Conservation (phyloP, 2,113 vertebrate genomes). For the Salminus brasiliensis region DNA sequence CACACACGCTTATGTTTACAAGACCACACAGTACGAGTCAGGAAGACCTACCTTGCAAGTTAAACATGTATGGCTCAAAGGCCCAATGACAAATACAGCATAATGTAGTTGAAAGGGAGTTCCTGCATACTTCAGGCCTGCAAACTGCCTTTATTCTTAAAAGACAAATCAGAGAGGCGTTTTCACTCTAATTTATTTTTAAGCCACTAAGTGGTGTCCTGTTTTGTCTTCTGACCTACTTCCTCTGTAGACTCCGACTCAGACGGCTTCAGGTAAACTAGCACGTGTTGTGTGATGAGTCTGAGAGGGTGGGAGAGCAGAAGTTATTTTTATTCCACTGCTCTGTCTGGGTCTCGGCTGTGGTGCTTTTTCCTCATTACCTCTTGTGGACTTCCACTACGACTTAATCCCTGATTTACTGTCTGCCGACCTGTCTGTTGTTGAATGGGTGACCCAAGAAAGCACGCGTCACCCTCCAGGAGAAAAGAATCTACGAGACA, state of each 20-base stretch:
- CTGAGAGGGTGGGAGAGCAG: conserved; percentile 44
- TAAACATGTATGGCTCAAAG: too few relatives aligned
- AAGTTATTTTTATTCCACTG: conserved; percentile 63
- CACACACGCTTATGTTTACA: too few relatives aligned
- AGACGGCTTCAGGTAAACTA: conserved; percentile 58
- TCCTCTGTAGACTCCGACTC: conserved; percentile 58
- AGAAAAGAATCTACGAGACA: background rate
- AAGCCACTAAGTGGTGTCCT: conserved; percentile 38
- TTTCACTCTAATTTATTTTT: too few relatives aligned
- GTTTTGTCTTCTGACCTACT: conserved; percentile 71
- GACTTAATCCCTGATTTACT: conserved; percentile 60
- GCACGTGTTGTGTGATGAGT: conserved; percentile 62
- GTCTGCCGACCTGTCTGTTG: conserved; percentile 52
- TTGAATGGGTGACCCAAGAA: conserved; percentile 28
- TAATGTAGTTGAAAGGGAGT: too few relatives aligned
- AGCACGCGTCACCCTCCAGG: background rate
- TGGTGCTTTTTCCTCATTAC: conserved; percentile 6
- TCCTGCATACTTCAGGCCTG: too few relatives aligned
- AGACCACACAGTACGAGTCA: too few relatives aligned
- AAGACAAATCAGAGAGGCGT: conserved; percentile 45
- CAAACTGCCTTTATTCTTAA: too few relatives aligned
- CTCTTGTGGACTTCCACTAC: conserved; percentile 52
- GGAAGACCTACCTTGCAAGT: too few relatives aligned
- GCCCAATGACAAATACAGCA: too few relatives aligned
- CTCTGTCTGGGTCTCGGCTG: conserved; percentile 62